A percentile compares a stretch with the other conserved stretches of the same genome.
Conservation (phyloP, 2,888 invertebrate genomes). For the Leptopilina syphax region DNA sequence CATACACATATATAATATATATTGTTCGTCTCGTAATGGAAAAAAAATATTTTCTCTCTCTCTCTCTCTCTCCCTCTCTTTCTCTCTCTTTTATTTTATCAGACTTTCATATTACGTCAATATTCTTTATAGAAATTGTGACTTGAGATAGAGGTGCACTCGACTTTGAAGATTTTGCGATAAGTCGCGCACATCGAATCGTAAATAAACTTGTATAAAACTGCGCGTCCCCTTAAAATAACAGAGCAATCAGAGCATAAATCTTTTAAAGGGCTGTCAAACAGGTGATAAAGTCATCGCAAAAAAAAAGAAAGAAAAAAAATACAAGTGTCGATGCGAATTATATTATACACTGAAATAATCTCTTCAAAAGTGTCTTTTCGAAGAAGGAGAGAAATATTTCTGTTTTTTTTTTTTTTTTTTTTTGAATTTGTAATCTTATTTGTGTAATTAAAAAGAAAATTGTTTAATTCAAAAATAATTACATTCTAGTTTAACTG, state of each 20-base stretch:
- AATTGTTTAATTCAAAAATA: no score
- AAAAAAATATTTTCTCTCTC: background rate
- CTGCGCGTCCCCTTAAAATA: conserved; percentile 19
- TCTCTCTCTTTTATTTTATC: background rate
- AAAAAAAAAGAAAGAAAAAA: background rate
- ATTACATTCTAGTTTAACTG: no score
- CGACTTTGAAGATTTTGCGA: conserved; percentile 39
- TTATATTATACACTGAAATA: background rate
- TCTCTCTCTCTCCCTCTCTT: background rate
- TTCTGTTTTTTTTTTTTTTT: no score
- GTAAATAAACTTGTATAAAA: conserved; percentile 40
- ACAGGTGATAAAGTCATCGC: conserved; percentile 30
- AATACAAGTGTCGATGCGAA: conserved; percentile 1
- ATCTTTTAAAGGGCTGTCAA: conserved; percentile 32
- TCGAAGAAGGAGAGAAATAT: background rate
- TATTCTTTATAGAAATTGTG: conserved; percentile 33
- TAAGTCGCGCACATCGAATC: conserved; percentile 39
- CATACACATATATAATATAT: background rate
- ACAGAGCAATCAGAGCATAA: conserved; percentile 30
- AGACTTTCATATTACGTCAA: conserved; percentile 28
- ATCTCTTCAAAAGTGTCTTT: conserved; percentile 1
- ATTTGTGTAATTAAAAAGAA: no score
- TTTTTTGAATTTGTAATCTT: no score
- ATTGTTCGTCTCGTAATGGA: background rate
- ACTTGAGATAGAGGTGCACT: conserved; percentile 35